Conservation (phyloP, 2,797 vertebrate genomes). For the Gymnothorax javanicus region DNA sequence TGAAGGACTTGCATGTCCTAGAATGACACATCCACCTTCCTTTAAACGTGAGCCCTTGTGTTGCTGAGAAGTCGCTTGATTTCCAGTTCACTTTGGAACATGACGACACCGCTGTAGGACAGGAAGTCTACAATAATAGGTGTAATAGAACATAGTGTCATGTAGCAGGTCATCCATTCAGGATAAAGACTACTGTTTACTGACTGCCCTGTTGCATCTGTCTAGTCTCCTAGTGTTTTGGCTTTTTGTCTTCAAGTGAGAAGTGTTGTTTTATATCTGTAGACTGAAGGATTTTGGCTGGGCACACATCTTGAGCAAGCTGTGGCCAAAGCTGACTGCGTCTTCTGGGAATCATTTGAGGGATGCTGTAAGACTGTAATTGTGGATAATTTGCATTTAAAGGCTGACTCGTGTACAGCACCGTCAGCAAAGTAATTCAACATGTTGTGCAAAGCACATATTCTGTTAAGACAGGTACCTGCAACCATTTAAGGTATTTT, state of each 20-base stretch:
- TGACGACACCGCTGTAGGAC: not conserved
- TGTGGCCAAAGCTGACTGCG: not conserved
- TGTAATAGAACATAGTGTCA: not conserved
- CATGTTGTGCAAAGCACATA: constrained; percentile 7
- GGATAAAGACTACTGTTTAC: not conserved
- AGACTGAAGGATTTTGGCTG: not conserved
- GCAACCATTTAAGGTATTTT: constrained; percentile 6
- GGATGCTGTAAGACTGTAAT: constrained; percentile 9
- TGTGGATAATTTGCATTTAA: constrained; percentile 10
- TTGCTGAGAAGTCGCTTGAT: not conserved
- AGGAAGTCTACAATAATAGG: constrained; percentile 6
- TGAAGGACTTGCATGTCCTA: not conserved
- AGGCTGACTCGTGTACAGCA: not conserved
- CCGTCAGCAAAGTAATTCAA: constrained; percentile 23
- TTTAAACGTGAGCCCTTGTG: not conserved
- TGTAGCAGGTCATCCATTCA: constrained; percentile 4
- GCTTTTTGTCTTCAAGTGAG: not conserved
- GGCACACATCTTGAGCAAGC: not conserved
- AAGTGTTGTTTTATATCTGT: not conserved
- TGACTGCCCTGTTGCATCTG: not conserved
- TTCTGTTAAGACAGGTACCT: not conserved
- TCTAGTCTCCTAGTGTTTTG: not conserved
- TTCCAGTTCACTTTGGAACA: not conserved
- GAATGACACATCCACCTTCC: not conserved
- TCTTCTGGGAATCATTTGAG: constrained; percentile 9